Evolutionary conservation across 2,888 invertebrate species (phyloP), one percentile per base, ranked within the genome.

Genomic region (Myathropa florea): DNA sequence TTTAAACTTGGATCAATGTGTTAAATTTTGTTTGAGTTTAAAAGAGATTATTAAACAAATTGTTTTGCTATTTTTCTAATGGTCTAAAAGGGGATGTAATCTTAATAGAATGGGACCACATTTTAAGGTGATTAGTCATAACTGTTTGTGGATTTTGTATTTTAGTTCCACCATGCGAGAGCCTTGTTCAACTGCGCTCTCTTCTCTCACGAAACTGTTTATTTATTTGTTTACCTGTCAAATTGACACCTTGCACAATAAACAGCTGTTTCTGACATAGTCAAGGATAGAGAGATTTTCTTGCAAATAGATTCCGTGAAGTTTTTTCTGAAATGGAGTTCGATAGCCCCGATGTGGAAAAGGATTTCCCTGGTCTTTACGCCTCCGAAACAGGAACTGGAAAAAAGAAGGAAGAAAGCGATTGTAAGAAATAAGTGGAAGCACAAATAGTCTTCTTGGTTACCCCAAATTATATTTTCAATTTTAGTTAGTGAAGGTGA

Each of bases 301-400:
- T 46, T 6, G 46, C 36, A 1, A 39, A n/a, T 33, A 18, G 30
- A 33, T 57, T 14, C 39, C 61, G 59, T 28, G 18, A 23, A 61
- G 30, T 64, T 4, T 26, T 36, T 9, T 28, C 18, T 0, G 85
- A 75, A 78, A 92, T 92, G 92, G 92, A 92, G 82, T 92, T 92
- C 46, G 92, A 92, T 86, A 97, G 97, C 92, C 97, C 97, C 28
- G 97, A 97, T 91, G 97, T 96, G 46, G 97, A 97, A 93, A 97
- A 97, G 92, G 97, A 97, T 91, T 97, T 97, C 92, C 97, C 97
- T 26, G 97, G 97, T 61, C 93, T 97, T 70, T 97, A 97, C 91
- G 96, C 96, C 46, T 96, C 97, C 2, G 97, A 97, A 93, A 94
- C 95, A 67, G 95, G 95, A 46, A 82, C 88, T 3, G 91, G 91